Evolutionary conservation across 2,113 vertebrate genomes (phyloP).

Genomic region (Pagrus major): DNA sequence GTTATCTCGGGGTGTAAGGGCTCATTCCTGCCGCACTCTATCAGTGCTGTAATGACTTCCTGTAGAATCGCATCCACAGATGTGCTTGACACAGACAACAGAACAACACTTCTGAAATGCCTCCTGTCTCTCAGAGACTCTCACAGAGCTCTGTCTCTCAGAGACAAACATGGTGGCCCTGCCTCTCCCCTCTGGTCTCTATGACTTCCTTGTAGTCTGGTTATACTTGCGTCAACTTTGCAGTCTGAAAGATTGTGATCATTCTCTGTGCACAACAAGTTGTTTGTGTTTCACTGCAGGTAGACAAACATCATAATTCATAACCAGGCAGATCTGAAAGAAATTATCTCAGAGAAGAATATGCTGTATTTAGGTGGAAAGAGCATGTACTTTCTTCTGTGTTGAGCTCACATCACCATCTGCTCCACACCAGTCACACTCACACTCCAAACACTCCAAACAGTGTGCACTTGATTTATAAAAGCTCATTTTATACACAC

Average conservation of each 20-base stretch:
- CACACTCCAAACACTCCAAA: conserved; percentile 48
- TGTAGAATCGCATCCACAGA: too few species aligned
- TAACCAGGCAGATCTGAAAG: background rate
- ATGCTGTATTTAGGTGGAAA: background rate
- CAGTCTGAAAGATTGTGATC: background rate
- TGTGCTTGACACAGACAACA: too few species aligned
- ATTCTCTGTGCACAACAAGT: background rate
- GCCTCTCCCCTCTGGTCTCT: background rate
- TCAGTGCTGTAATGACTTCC: too few species aligned
- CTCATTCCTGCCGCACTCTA: too few species aligned
- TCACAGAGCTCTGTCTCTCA: background rate
- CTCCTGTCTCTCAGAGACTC: too few species aligned
- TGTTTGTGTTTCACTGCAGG: background rate
- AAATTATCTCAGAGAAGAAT: background rate
- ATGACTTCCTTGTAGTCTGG: background rate
- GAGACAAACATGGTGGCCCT: background rate
- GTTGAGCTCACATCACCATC: conserved; percentile 53
- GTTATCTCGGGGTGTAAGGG: too few species aligned
- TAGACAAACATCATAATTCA: background rate
- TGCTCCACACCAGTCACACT: conserved; percentile 54
- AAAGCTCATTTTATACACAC: conserved; percentile 39
- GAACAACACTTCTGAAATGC: too few species aligned
- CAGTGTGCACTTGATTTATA: conserved; percentile 61
- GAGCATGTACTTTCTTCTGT: background rate
- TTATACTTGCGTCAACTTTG: background rate